Percentiles rank a stretch among this genome's conserved stretches.
Evolutionary conservation across 1,140 invertebrate genomes (phyloP).

Genomic region (Hyles vespertilio): DNA sequence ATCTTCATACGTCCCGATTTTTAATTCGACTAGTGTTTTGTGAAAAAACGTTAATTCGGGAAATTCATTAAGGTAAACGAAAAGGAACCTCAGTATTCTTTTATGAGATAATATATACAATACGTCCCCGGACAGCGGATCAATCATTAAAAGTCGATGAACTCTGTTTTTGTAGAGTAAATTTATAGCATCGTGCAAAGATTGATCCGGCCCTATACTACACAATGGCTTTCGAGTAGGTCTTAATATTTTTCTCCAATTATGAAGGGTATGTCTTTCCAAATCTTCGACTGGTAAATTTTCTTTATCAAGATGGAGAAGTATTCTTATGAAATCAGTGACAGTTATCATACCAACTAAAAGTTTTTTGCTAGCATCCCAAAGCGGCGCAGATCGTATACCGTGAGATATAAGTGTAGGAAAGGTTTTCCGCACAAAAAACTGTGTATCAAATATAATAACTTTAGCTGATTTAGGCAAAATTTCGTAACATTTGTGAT

Average conservation of each 20-base stretch:
- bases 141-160: slow-evolving; percentile 62
- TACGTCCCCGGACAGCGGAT: slow-evolving; percentile 61
- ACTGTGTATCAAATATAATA: slow-evolving; percentile 70
- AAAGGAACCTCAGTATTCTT: slow-evolving; percentile 66
- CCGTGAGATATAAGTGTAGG: slow-evolving; percentile 66
- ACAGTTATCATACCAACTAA: slow-evolving; percentile 69
- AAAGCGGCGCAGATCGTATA: slow-evolving; percentile 64
- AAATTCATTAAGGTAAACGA: slow-evolving; percentile 69
- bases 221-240: slow-evolving; percentile 57
- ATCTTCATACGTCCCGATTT: slow-evolving; percentile 63
- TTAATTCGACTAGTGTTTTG: slow-evolving; percentile 57
- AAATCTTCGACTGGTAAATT: slow-evolving; percentile 63
- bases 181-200: slow-evolving; percentile 67
- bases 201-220: slow-evolving; percentile 61
- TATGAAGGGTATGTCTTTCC: slow-evolving; percentile 62
- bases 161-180: slow-evolving; percentile 61
- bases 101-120: slow-evolving; percentile 69
- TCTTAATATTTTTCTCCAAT: slow-evolving; percentile 63
- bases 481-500: slow-evolving; percentile 70
- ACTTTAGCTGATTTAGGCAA: slow-evolving; percentile 71
- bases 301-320: slow-evolving; percentile 57
- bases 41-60: slow-evolving; percentile 70
- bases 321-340: slow-evolving; percentile 66
- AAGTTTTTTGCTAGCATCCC: slow-evolving; percentile 65
- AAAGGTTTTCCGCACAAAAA: slow-evolving; percentile 69